phyloP scores from a whole-genome alignment of 2,797 vertebrate genomes.

The Lithobates sylvaticus region DNA sequence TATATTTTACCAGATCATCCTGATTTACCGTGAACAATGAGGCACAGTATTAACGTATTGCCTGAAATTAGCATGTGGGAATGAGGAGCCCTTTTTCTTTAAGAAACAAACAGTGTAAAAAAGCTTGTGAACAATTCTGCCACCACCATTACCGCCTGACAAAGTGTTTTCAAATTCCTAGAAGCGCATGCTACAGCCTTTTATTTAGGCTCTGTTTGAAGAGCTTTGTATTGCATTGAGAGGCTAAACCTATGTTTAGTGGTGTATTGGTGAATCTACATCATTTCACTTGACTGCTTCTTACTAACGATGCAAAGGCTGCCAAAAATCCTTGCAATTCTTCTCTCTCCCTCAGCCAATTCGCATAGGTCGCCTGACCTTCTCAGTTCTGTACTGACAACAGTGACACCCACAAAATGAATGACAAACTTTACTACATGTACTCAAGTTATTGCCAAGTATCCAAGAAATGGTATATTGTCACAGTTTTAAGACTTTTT shows the following conservation, averaged over 20 bases:
- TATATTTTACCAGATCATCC: too few species aligned
- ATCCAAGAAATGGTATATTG: slow-evolving; percentile 55
- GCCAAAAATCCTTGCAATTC: slow-evolving; percentile 68
- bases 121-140: not conserved
- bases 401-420: slow-evolving; percentile 65
- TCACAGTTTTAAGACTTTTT: slow-evolving; percentile 12
- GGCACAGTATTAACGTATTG: too few species aligned
- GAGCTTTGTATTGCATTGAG: slow-evolving; percentile 11
- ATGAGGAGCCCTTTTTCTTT: not conserved
- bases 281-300: slow-evolving; percentile 63
- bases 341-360: slow-evolving; percentile 72
- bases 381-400: slow-evolving; percentile 64
- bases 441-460: slow-evolving; percentile 61
- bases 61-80: not conserved
- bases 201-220: not conserved
- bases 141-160: not conserved
- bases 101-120: not conserved
- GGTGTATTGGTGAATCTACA: slow-evolving; percentile 55
- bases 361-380: slow-evolving; percentile 69
- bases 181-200: not conserved
- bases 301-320: slow-evolving; percentile 63
- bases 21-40: too few species aligned
- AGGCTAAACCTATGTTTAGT: slow-evolving; percentile 28
- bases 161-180: not conserved
- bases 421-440: slow-evolving; percentile 65